These are phyloP conservation scores for Phyllostomus discolor DNA, from an alignment of 2,113 vertebrate species.

Conservation along the genomic window DNA sequence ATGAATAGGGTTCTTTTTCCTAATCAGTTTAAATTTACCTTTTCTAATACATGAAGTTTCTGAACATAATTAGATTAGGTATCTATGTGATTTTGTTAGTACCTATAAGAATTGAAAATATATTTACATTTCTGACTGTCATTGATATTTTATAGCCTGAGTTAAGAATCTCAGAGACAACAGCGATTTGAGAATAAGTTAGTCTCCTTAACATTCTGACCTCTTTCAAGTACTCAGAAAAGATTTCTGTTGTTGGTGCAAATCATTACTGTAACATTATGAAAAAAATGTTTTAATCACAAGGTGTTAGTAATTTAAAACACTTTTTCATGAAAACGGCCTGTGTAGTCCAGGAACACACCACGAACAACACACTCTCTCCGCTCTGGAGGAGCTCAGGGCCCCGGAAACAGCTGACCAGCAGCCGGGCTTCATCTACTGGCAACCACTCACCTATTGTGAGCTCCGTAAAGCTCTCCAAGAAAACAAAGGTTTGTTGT, in stretches of 20 bases:
- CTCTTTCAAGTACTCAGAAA: not conserved
- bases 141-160: not conserved
- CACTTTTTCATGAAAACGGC: not conserved
- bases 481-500: not conserved
- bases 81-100: not conserved
- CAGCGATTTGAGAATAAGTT: not conserved
- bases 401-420: not conserved
- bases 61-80: not conserved
- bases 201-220: not conserved
- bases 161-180: not conserved
- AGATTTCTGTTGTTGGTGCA: not conserved
- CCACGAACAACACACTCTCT: not conserved
- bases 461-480: not conserved
- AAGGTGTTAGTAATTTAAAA: not conserved
- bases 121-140: not conserved
- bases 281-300: slow-evolving; percentile 13
- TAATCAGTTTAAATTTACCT: not conserved
- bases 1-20: not conserved
- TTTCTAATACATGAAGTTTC: not conserved
- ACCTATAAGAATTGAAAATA: not conserved
- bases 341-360: not conserved
- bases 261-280: not conserved
- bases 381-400: not conserved
- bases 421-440: rapidly evolving
- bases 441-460: not conserved